A percentile compares a stretch with the other conserved stretches of the same genome.
Evolutionary conservation across 1,140 invertebrate genomes (phyloP).

Genomic region (Linepithema humile): DNA sequence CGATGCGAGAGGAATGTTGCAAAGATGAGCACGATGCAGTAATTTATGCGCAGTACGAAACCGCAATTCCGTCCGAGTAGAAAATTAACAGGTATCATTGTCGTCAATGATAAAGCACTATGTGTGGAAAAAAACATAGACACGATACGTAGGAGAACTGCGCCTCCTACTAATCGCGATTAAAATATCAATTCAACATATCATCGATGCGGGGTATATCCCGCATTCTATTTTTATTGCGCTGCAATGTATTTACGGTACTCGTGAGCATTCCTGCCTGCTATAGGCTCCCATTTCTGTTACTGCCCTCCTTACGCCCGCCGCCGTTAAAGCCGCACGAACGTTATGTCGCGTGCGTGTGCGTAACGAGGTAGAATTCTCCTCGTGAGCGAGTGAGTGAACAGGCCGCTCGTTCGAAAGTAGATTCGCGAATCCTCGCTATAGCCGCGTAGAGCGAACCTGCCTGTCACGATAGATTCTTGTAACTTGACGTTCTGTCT

Average conservation of each 20-base stretch:
- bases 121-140: too few relatives aligned
- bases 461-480: slow-evolving; percentile 14
- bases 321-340: slow-evolving; percentile 65
- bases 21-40: neutral
- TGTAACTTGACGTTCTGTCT: slow-evolving; percentile 16
- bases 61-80: slow-evolving; percentile 11
- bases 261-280: slow-evolving; percentile 47
- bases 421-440: slow-evolving; percentile 52
- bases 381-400: slow-evolving; percentile 7
- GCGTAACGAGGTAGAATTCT: slow-evolving; percentile 64
- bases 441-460: neutral
- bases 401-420: slow-evolving; percentile 51
- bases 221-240: slow-evolving; percentile 54
- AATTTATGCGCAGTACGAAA: slow-evolving; percentile 21
- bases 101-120: slow-evolving; percentile 1
- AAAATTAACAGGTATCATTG: slow-evolving; percentile 21
- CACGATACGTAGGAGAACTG: neutral
- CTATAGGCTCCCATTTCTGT: slow-evolving; percentile 68
- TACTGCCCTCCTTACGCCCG: slow-evolving; percentile 63
- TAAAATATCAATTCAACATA: slow-evolving; percentile 45
- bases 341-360: slow-evolving; percentile 59
- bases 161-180: neutral
- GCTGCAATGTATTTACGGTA: slow-evolving; percentile 47
- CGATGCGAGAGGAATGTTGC: neutral
- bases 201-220: slow-evolving; percentile 45